Base-by-base conservation (phyloP, 2,113 vertebrate genomes). In the Coptodon rendalli region DNA sequence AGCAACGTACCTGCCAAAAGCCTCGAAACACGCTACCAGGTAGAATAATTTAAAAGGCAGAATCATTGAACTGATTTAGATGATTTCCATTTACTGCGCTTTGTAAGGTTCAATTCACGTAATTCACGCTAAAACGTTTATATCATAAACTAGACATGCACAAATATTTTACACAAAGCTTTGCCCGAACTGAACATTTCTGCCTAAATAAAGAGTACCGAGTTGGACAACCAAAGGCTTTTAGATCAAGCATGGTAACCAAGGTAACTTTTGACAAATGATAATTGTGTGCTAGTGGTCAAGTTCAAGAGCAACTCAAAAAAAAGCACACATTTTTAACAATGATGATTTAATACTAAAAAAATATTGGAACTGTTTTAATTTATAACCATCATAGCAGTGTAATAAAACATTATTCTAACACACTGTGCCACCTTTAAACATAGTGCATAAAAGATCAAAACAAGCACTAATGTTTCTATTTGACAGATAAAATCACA, bases 401-500 rank as follows among this genome's bases (percentile, higher is more conserved):
- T 45, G 40, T 31, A 29, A 68, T 86, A 66, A 81, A 91, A 89
- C 45, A 27, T 93, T 54, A 87, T 45, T 87, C 81, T 66, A 71
- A 87, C 34, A 56, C 12, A 3, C 48, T 83, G 59, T 13, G 16
- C 22, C 54, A 27, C 80, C 84, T 61, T 40, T 50, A 78, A 61
- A 85, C 9, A 2, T 52, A 54, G 36, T 85, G 73, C 91, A 93
- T 91, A 86, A 91, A 86, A 91, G 71, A 90, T 87, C 66, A 86
- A 90, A 91, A 87, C 63, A 78, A 80, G 71, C 16, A 31, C 48
- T 36, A 87, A 88, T 76, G 82, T 89, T 88, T 89, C 81, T 89
- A 90, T 92, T 90, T 87, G 87, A 90, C 80, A 86, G 92, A 93
- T 93, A 91, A 91, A 94, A 93, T 92, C 92, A 89, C 50, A 54